Percentiles rank a stretch among this genome's conserved stretches.
Evolutionary conservation across 2,888 invertebrate genomes (phyloP).

Genomic region (Meiosimyza platycephala): DNA sequence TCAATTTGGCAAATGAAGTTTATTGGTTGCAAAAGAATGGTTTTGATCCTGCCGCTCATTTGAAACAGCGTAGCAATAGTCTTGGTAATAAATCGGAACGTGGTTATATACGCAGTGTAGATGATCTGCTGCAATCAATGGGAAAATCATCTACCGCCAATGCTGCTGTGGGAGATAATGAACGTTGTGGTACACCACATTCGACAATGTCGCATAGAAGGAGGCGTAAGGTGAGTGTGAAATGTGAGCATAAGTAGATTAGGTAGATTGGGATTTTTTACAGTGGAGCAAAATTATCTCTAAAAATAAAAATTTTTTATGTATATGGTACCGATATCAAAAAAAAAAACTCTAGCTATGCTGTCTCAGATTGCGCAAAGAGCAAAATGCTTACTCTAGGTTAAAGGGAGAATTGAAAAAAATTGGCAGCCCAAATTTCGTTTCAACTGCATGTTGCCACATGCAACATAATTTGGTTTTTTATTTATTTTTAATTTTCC

Average conservation of each 20-base stretch:
- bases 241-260: too few species aligned
- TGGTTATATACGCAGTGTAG: slow-evolving; percentile 61
- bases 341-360: too few species aligned
- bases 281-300: too few species aligned
- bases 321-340: too few species aligned
- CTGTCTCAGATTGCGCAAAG: too few species aligned
- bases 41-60: slow-evolving; percentile 27
- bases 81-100: slow-evolving; percentile 41
- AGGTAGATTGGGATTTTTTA: too few species aligned
- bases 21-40: slow-evolving; percentile 62
- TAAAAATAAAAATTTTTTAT: too few species aligned
- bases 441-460: too few species aligned
- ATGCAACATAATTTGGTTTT: background rate
- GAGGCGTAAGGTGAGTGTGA: slow-evolving; percentile 59
- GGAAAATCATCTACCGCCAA: slow-evolving; percentile 48
- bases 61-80: slow-evolving; percentile 58
- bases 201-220: slow-evolving; percentile 56
- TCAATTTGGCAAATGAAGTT: slow-evolving; percentile 62
- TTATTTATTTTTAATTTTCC: background rate
- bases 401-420: too few species aligned
- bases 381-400: too few species aligned
- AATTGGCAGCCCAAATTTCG: too few species aligned
- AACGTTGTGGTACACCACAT: slow-evolving; percentile 53
- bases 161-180: slow-evolving; percentile 49
- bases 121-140: slow-evolving; percentile 60